A percentile compares a stretch with the other conserved stretches of the same genome.
These are phyloP conservation scores for Aythya baeri DNA, from an alignment of 2,113 vertebrate genomes.

Conservation along the genomic window DNA sequence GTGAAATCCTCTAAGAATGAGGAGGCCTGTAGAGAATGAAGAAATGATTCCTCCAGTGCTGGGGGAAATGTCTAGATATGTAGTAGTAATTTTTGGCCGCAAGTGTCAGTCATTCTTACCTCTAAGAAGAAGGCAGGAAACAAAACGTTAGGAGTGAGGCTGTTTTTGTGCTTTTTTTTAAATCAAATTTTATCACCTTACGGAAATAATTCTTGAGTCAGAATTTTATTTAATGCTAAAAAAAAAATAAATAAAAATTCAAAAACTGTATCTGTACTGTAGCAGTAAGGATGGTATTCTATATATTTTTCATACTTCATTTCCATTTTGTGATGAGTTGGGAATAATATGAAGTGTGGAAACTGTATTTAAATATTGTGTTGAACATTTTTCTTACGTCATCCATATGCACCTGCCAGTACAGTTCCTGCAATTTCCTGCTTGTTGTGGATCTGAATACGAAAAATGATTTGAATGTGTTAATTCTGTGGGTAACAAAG, in stretches of 20 bases:
- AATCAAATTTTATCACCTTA: not conserved
- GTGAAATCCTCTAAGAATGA: not conserved
- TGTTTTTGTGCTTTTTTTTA: not conserved
- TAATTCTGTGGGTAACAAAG: not conserved
- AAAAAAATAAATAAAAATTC: not conserved
- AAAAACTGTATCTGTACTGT: not conserved
- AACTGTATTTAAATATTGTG: not conserved
- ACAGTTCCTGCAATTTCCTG: not conserved
- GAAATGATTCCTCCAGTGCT: not conserved
- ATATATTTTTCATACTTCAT: rapidly evolving
- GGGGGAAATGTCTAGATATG: not conserved
- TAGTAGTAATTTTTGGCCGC: not conserved
- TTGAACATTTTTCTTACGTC: not conserved
- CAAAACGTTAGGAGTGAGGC: not conserved
- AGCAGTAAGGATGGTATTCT: not conserved
- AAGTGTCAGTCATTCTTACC: not conserved
- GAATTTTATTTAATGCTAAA: not conserved
- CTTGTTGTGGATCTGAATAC: not conserved
- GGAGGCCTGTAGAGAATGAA: not conserved
- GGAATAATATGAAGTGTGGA: not conserved
- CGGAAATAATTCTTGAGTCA: not conserved
- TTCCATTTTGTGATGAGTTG: not conserved
- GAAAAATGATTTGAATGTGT: not conserved
- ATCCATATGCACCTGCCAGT: rapidly evolving
- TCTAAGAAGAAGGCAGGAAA: not conserved